A percentile compares a stretch with the other conserved stretches of the same genome.
Evolutionary conservation across 2,797 vertebrate genomes (phyloP).

Genomic region (Alcedo atthis): DNA sequence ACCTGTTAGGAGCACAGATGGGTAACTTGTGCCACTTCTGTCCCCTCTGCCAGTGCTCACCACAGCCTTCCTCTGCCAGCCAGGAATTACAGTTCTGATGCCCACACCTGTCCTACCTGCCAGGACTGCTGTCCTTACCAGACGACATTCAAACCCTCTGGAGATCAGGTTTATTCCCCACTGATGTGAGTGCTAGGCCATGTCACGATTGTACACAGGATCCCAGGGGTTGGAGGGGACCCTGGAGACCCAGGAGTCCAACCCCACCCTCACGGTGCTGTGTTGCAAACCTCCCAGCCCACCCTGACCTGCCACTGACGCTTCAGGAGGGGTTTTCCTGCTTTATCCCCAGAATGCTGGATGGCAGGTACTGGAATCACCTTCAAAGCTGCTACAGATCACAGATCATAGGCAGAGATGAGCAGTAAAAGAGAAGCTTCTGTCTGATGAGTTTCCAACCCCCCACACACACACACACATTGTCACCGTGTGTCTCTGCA

Average conservation of each 20-base stretch:
- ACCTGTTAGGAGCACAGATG: background rate
- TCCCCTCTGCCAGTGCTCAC: background rate
- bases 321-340: background rate
- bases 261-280: too few relatives aligned
- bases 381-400: background rate
- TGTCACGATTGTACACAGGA: background rate
- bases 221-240: too few relatives aligned
- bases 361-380: background rate
- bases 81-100: background rate
- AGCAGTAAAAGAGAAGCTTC: background rate
- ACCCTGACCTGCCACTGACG: background rate
- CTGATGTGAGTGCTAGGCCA: accelerated
- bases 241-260: too few relatives aligned
- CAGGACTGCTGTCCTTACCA: background rate
- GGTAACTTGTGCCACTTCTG: background rate
- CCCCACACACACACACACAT: background rate
- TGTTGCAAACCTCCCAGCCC: too few relatives aligned
- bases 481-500: background rate
- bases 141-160: background rate
- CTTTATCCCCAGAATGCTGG: background rate
- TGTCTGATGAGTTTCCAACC: background rate
- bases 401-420: background rate
- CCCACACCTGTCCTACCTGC: background rate
- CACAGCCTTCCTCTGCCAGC: background rate
- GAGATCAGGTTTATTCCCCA: background rate